Evolutionary conservation across 1,140 invertebrate species (phyloP), one percentile per base, ranked within the genome.

Genomic region (Atta colombica): DNA sequence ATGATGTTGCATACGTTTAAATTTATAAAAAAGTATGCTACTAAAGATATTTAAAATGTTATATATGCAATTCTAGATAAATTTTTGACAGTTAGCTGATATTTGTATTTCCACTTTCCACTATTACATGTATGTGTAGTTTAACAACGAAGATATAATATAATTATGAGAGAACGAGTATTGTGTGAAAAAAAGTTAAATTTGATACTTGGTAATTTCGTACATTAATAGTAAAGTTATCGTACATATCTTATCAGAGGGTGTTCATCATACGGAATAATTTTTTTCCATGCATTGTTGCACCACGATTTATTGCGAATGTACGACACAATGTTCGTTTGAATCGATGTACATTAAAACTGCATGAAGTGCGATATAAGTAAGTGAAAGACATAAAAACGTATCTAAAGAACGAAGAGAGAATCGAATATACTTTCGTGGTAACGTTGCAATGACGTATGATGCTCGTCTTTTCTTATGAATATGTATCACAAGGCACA

Each of bases 271-370:
- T 10, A 31, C 18, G 12, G n/a, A 7, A 2, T 25, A 80, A 68
- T 80, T 69, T 69, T 25, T 69, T 49, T 58, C 31, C 77, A 55
- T 45, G 45, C 49, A 55, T 28, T 35, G 31, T 49, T 71, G 53
- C 55, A 31, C n/a, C 14, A 18, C 49, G 28, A 80, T 82, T 55
- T 66, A 82, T 82, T 18, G 80, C 25, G n/a, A 58, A 53, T 53
- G 21, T 58, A 45, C 25, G 65, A 81, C 78, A 63, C 66, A 12
- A 72, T 60, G 35, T 39, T 58, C 51, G 35, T 31, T 58, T 12
- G 53, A 55, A 82, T 82, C 80, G 18, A 82, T 82, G 8, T 10
- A 61, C 80, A 12, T 82, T 39, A 82, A 82, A 82, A 39, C 60
- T 72, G 16, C 35, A 82, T 49, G 35, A 72, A 69, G 39, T 63